Evolutionary conservation across 2,113 vertebrate genomes (phyloP).

Genomic region (Salvelinus sp.): DNA sequence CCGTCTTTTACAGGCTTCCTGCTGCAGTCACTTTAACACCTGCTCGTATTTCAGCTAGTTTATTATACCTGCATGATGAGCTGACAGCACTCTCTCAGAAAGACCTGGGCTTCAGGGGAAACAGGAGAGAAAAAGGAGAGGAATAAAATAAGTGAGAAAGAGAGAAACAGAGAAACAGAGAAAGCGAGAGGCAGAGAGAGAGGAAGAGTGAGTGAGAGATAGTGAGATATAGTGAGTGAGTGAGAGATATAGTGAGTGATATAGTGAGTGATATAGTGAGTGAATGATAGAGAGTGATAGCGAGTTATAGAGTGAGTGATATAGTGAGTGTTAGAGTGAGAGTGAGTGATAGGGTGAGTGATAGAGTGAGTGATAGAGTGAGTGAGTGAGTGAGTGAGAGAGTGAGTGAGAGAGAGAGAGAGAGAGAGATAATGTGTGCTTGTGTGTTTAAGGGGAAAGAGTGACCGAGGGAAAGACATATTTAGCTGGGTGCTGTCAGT

Average conservation of each 20-base stretch:
- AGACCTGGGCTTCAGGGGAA: not conserved
- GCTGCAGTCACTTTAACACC: constrained; percentile 30
- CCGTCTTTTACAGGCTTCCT: constrained; percentile 23
- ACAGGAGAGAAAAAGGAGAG: not conserved
- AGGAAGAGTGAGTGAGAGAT: not conserved
- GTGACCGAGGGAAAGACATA: no score
- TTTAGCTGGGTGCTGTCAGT: constrained; percentile 38
- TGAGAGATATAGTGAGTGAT: not conserved
- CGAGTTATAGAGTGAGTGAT: no score
- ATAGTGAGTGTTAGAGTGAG: not conserved
- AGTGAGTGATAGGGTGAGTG: not conserved
- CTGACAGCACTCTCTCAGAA: not conserved
- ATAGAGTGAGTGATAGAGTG: not conserved
- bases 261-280: no score
- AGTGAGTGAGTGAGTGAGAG: no score
- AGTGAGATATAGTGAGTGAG: not conserved
- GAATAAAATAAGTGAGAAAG: not conserved
- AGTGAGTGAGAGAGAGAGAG: not conserved
- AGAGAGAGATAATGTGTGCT: no score
- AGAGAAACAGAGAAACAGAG: not conserved
- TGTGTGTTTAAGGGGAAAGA: no score
- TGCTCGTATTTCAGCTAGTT: constrained; percentile 38
- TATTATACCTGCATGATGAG: constrained; percentile 21
- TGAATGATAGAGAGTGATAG: no score
- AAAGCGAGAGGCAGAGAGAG: not conserved